Base-by-base conservation (phyloP, 1,140 invertebrate species). In the Hylaeus anthracinus region DNA sequence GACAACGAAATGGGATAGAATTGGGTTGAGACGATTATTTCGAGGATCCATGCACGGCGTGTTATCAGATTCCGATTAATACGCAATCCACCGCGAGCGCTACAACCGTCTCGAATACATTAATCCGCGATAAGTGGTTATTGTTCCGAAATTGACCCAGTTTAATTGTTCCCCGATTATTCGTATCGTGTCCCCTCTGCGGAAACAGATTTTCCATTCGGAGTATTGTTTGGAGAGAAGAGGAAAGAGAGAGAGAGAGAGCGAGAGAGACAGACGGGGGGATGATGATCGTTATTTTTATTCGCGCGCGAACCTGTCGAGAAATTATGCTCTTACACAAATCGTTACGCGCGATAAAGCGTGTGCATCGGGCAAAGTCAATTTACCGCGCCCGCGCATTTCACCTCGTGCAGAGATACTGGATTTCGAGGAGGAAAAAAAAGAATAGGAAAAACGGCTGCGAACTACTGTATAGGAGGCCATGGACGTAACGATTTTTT, bases 211-310 rank as follows among this genome's bases (percentile, higher is more conserved):
- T 55, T 55, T 26, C 15, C 71, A 43, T 2, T 5, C n/a, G n/a
- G 37, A 4, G 10, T 1, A 0, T 43, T 15, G 41, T 51, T 64
- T 41, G 1, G 9, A 45, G 9, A 41, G 26, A 10, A 51, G 14
- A 48, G 45, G 1, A 60, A 26, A 37, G 5, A 8, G 10, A 10
- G 9, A 12, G 5, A 15, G 63, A 45, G 15, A n/a, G n/a, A n/a
- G n/a, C n/a, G 5, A 8, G 10, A 10, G 9, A 12, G 5, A 15
- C 51, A 45, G 15, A n/a, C 5, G 45, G 15, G 12, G 14, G 55
- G 55, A 9, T 1, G 51, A 53, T 6, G 53, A 72, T 75, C 79
- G 70, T 66, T 83, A 84, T 70, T 77, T 77, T 72, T 66, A 58
- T 72, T 56, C 53, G 26, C 58, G 26, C 41, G 1, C 15, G 26